Percentiles rank a stretch among this genome's conserved stretches.
Evolutionary conservation across 2,888 invertebrate genomes (phyloP).

Genomic region (Hyles lineata): DNA sequence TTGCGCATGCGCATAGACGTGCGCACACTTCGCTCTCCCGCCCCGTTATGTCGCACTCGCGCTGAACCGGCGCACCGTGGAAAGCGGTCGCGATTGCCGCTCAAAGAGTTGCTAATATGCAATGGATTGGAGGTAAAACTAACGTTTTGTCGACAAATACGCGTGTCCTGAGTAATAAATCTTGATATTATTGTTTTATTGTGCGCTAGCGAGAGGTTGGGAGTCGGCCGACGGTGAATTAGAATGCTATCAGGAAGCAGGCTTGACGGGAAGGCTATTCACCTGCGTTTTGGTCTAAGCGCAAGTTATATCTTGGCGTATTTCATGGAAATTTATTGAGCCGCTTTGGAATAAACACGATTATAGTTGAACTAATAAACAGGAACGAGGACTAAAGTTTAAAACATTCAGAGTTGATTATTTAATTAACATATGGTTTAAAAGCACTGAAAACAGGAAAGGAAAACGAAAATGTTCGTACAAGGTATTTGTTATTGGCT

Average conservation of each 20-base stretch:
- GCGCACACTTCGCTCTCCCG: conserved; percentile 60
- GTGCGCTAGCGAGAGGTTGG: conserved; percentile 18
- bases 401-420: no score
- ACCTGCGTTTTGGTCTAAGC: conserved; percentile 21
- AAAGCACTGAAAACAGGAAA: no score
- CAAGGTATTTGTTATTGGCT: no score
- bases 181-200: conserved; percentile 27
- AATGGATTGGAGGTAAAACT: conserved; percentile 23
- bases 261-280: conserved; percentile 23
- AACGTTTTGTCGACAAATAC: conserved; percentile 26
- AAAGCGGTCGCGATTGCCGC: conserved; percentile 63
- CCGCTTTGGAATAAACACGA: not conserved
- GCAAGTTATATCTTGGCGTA: conserved; percentile 8
- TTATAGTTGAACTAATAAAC: not conserved
- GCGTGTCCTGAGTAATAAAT: conserved; percentile 22
- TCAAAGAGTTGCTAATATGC: conserved; percentile 54
- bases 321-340: conserved; percentile 34
- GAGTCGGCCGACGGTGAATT: conserved; percentile 24
- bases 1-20: conserved; percentile 38
- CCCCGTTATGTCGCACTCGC: conserved; percentile 72
- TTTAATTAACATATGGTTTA: no score
- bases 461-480: no score
- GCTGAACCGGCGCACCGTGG: conserved; percentile 51
- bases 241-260: conserved; percentile 24
- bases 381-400: not conserved